Conservation (phyloP, 2,113 vertebrate species). For the Silurus glanis region DNA sequence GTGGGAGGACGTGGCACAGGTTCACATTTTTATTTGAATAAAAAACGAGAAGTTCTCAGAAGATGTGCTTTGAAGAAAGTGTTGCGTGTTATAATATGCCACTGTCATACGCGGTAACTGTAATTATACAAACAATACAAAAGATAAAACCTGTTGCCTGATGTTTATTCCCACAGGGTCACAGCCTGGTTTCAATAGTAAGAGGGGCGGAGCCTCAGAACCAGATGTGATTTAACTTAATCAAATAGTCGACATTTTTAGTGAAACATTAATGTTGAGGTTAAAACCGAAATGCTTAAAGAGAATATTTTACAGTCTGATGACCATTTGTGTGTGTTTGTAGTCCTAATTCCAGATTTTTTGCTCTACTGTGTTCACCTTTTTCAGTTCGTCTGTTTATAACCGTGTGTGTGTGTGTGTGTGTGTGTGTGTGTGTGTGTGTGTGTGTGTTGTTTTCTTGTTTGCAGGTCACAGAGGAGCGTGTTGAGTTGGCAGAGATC, state of each 20-base stretch:
- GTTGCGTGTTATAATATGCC: not conserved
- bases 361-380: not conserved
- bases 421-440: not conserved
- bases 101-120: not conserved
- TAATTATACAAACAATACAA: not conserved
- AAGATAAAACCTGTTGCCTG: not conserved
- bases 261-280: not conserved
- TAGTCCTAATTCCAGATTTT: not conserved
- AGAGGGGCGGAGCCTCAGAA: not conserved
- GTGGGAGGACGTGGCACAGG: constrained; percentile 91
- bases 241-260: not conserved
- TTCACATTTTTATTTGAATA: constrained; percentile 46
- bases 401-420: not conserved
- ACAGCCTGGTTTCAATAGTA: not conserved
- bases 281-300: not conserved
- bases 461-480: constrained; percentile 86
- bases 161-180: not conserved
- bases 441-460: no score
- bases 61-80: not conserved
- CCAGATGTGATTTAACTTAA: not conserved
- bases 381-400: not conserved
- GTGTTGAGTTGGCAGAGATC: constrained; percentile 78
- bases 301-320: not conserved
- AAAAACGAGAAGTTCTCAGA: not conserved
- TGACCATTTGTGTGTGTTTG: not conserved